phyloP scores from a whole-genome alignment of 2,113 vertebrate species.

The Myrmophylax atrothorax region DNA sequence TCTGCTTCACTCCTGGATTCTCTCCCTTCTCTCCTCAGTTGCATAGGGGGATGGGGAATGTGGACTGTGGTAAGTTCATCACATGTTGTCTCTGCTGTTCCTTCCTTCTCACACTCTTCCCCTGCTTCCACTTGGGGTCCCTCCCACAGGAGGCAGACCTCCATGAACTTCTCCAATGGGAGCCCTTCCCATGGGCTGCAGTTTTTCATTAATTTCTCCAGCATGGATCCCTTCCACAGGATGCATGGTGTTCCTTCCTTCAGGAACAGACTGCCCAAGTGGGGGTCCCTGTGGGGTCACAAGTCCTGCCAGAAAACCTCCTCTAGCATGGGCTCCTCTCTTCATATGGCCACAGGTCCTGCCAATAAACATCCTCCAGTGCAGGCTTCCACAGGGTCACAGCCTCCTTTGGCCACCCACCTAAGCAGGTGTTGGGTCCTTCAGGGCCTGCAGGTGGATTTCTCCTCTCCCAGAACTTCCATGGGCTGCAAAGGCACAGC shows the following conservation, averaged over 20 bases:
- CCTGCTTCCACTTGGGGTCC: background rate
- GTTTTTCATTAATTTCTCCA: background rate
- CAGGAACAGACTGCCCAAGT: background rate
- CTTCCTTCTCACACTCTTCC: background rate
- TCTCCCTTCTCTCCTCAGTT: background rate
- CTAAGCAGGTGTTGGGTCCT: background rate
- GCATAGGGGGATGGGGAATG: background rate
- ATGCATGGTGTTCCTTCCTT: background rate
- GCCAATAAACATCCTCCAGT: background rate
- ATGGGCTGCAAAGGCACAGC: background rate
- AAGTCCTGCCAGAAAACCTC: background rate
- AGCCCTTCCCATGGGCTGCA: background rate
- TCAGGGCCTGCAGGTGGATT: background rate
- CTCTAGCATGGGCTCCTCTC: background rate
- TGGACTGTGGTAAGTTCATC: background rate
- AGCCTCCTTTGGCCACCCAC: background rate
- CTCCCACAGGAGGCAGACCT: background rate
- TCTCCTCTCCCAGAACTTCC: background rate
- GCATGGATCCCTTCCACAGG: background rate
- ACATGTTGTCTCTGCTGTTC: background rate
- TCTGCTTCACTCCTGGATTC: background rate
- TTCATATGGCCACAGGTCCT: background rate
- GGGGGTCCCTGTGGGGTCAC: background rate
- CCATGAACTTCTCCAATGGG: background rate
- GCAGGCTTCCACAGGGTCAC: background rate